These are phyloP conservation scores for Echinops telfairi DNA, from an alignment of 2,113 vertebrate genomes.

Conservation along the genomic window DNA sequence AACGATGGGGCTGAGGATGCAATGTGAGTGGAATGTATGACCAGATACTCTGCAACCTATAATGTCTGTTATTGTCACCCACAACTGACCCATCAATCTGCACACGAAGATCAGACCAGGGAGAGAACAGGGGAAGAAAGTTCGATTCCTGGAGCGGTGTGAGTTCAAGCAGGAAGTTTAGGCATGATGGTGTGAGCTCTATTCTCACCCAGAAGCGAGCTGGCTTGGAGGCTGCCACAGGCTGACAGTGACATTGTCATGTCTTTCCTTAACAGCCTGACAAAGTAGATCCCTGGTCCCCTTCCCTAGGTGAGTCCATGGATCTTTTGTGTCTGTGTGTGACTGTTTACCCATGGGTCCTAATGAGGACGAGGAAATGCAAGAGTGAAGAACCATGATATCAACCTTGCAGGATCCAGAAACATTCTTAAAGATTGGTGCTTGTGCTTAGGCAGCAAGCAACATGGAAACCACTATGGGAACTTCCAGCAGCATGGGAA, in stretches of 20 bases:
- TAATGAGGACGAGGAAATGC: neutral
- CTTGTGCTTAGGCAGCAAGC: neutral
- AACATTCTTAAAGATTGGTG: neutral
- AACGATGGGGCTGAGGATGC: no score
- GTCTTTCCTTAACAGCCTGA: neutral
- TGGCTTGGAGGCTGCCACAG: neutral
- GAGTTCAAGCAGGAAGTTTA: neutral
- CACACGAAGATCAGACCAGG: no score
- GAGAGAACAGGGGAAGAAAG: rapidly evolving
- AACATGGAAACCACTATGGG: neutral
- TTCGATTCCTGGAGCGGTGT: neutral
- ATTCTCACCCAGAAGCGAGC: neutral
- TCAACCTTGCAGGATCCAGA: neutral
- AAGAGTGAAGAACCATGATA: neutral
- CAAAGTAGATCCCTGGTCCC: neutral
- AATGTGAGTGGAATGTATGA: no score
- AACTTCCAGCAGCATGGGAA: neutral
- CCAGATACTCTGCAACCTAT: no score
- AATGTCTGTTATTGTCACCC: no score
- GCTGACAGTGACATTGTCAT: neutral
- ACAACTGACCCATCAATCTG: no score
- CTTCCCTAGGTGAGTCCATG: neutral
- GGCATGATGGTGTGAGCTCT: neutral
- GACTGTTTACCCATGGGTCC: neutral
- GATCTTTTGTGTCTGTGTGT: neutral